Percentiles rank a stretch among this genome's conserved stretches.
Evolutionary conservation across 2,113 vertebrate genomes (phyloP).

Genomic region (Elephantulus edwardii): DNA sequence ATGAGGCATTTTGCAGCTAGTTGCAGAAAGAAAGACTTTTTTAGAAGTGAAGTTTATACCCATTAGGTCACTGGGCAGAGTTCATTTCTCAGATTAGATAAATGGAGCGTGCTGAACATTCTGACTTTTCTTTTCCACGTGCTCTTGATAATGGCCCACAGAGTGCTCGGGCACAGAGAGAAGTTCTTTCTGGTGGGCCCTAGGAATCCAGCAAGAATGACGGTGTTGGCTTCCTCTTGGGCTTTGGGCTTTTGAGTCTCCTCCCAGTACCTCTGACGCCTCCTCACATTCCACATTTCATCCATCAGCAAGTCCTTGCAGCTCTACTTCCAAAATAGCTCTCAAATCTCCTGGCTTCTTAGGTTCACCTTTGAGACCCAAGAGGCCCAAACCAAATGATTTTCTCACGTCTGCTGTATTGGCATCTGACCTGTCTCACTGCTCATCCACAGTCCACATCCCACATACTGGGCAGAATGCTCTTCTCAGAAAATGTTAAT

Average conservation of each 20-base stretch:
- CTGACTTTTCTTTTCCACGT: neutral
- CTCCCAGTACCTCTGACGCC: neutral
- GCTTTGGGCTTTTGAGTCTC: too few species aligned
- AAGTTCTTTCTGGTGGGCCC: neutral
- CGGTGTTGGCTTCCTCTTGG: rapidly evolving
- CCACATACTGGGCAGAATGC: neutral
- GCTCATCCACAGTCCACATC: neutral
- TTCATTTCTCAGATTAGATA: constrained; percentile 46
- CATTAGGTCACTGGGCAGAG: constrained; percentile 22
- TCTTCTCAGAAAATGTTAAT: neutral
- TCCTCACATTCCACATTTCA: rapidly evolving
- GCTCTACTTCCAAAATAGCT: neutral
- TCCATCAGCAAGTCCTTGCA: neutral
- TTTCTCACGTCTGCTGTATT: neutral
- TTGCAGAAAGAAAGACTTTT: neutral
- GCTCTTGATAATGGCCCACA: neutral
- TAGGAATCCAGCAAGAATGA: neutral
- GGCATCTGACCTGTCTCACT: neutral
- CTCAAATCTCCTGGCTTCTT: neutral
- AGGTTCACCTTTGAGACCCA: neutral
- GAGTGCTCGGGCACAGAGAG: neutral
- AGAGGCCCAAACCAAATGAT: neutral
- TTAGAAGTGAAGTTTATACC: constrained; percentile 34
- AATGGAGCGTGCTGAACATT: constrained; percentile 44
- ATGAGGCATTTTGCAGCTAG: neutral